Conservation (phyloP, 2,113 vertebrate species). For the Delphinapterus leucas region DNA sequence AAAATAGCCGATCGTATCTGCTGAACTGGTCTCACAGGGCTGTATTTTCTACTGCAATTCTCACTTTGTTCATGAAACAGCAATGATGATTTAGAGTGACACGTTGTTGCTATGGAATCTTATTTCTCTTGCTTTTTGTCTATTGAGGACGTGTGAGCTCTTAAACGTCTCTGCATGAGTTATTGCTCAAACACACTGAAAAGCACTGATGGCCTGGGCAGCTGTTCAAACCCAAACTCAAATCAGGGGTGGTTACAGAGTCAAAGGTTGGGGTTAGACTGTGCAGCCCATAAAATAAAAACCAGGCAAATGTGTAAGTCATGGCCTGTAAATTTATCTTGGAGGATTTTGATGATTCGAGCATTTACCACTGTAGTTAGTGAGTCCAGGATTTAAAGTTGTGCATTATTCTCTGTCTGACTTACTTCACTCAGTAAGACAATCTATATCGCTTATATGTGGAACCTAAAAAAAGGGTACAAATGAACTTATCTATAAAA, state of each 20-base stretch:
- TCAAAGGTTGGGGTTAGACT: conserved; percentile 48
- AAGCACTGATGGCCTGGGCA: conserved; percentile 32
- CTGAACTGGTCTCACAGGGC: conserved; percentile 3
- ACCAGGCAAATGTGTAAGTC: conserved; percentile 46
- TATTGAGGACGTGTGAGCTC: not conserved
- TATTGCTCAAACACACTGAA: not conserved
- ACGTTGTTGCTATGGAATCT: conserved; percentile 26
- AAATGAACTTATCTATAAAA: not conserved
- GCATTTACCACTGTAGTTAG: conserved; percentile 28
- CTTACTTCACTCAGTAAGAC: not conserved
- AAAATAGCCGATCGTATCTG: conserved; percentile 33
- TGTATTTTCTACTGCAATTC: conserved; percentile 61
- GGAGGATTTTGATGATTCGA: conserved; percentile 42
- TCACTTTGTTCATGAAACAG: conserved; percentile 10
- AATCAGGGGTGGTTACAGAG: conserved; percentile 47
- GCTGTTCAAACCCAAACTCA: conserved; percentile 70
- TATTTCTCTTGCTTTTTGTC: conserved; percentile 47
- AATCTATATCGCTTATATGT: not conserved
- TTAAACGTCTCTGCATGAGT: not conserved
- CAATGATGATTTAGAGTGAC: conserved; percentile 60
- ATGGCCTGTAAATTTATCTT: conserved; percentile 60
- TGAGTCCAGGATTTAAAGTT: not conserved
- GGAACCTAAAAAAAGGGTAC: not conserved
- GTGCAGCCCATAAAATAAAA: conserved; percentile 2
- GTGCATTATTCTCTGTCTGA: conserved; percentile 1